Conservation (phyloP, 2,888 invertebrate species). For the Clanis bilineata region DNA sequence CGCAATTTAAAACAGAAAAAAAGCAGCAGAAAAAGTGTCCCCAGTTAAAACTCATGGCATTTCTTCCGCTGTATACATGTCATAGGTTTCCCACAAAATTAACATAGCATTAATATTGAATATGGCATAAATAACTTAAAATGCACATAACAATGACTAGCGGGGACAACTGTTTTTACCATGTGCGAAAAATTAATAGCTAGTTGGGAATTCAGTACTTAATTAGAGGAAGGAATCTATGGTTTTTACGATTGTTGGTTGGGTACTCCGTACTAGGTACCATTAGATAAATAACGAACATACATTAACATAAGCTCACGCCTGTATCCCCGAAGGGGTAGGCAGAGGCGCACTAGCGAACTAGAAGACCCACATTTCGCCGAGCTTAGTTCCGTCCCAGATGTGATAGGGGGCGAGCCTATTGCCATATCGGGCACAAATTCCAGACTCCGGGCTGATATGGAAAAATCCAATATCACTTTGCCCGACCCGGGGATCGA, state of each 20-base stretch:
- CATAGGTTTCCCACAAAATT: conserved; percentile 9
- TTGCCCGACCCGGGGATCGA: too few species aligned
- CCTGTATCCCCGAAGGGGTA: too few species aligned
- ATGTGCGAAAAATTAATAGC: background rate
- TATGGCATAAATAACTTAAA: background rate
- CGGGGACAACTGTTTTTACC: background rate
- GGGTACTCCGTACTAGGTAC: too few species aligned
- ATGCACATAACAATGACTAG: background rate
- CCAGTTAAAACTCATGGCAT: background rate
- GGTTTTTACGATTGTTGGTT: background rate
- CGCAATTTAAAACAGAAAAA: background rate
- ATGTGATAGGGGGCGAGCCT: too few species aligned
- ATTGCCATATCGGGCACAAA: too few species aligned
- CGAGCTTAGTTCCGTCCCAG: too few species aligned
- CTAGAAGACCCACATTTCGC: too few species aligned
- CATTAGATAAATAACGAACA: too few species aligned
- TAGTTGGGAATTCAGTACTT: conserved; percentile 3
- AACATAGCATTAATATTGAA: conserved; percentile 9
- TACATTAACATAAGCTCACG: too few species aligned
- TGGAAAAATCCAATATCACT: too few species aligned
- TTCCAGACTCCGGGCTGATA: too few species aligned
- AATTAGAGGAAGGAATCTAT: background rate
- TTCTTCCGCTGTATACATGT: background rate
- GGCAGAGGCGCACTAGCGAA: too few species aligned
- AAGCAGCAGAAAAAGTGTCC: background rate